Evolutionary conservation across 2,888 invertebrate genomes (phyloP), one percentile per base, ranked within the genome.

Genomic region (Laspeyria flexula): DNA sequence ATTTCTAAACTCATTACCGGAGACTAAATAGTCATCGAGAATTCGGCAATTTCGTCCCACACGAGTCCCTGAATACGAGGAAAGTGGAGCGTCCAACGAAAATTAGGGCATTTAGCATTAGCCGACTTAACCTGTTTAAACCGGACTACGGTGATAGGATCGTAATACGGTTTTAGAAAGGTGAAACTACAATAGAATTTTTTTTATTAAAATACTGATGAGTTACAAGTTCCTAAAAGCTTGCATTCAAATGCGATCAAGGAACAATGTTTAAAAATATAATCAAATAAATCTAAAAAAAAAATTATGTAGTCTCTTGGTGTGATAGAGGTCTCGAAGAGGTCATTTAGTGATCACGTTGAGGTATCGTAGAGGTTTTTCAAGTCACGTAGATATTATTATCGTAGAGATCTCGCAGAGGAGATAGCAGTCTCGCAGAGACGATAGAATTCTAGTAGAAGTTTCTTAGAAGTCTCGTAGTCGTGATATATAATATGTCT

Each of bases 51-150:
- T 43, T 31, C 6, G 16, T 44, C 43, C 51, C 39, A 35, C 34
- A 39, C 13, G 33, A 44, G 12, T 43, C 34, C 11, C 33, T 35
- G 15, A 18, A 3, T 21, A 23, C 53, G 18, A 46, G 48, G 21
- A 54, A 61, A 43, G 57, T 48, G 30, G 42, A 31, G 25, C 15
- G 30, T 37, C 52, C 46, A 30, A 41, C 34, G 58, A 58, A 61
- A 57, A 49, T 66, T 37, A 31, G 40, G 25, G 40, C 48, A 23
- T 45, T 45, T 18, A 34, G 44, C 30, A 59, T 61, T 63, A 59
- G 54, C 39, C 34, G 42, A 44, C 44, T 54, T 65, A 53, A 46
- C 15, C 39, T 42, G 58, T 43, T 49, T 58, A 48, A 15, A 13
- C 18, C 29, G 23, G 23, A 39, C 18, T 43, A 23, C 21, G 43